phyloP scores from a whole-genome alignment of 2,797 vertebrate genomes.

The Sebastes vulpes region DNA sequence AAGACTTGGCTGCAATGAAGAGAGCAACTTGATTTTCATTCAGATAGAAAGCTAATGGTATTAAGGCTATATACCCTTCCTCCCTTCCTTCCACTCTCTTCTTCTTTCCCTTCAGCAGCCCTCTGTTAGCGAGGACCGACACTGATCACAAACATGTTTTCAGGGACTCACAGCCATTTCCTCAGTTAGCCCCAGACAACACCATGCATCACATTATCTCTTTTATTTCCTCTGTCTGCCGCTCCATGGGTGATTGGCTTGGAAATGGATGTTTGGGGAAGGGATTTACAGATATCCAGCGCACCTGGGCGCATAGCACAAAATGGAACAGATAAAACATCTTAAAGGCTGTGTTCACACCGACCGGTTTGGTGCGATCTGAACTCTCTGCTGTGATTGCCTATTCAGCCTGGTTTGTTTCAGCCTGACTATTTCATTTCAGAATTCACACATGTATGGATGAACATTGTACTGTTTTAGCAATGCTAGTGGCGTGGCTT shows the following conservation, averaged over 20 bases:
- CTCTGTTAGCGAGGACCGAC: slow-evolving; percentile 17
- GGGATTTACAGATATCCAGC: slow-evolving; percentile 64
- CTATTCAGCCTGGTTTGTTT: not conserved
- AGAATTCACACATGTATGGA: not conserved
- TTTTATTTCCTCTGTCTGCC: slow-evolving; percentile 57
- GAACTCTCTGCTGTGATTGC: not conserved
- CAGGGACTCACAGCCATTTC: slow-evolving; percentile 66
- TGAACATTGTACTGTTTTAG: not conserved
- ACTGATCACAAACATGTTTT: slow-evolving; percentile 68
- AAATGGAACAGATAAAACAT: slow-evolving; percentile 30
- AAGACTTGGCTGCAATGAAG: slow-evolving; percentile 67
- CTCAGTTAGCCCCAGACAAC: slow-evolving; percentile 64
- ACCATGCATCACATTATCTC: slow-evolving; percentile 71
- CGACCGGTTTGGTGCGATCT: not conserved
- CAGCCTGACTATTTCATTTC: not conserved
- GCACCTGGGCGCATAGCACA: slow-evolving; percentile 12
- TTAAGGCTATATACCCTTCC: slow-evolving; percentile 22
- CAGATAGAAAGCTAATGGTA: slow-evolving; percentile 61
- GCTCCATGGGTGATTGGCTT: slow-evolving; percentile 59
- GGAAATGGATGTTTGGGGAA: slow-evolving; percentile 68
- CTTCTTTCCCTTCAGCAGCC: not conserved
- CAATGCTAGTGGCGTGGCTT: not conserved
- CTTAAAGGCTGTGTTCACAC: slow-evolving; percentile 1
- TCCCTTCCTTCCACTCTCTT: slow-evolving; percentile 5
- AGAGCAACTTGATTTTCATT: slow-evolving; percentile 72